phyloP scores from a whole-genome alignment of 2,888 invertebrate species.

The Cistogaster globosa region DNA sequence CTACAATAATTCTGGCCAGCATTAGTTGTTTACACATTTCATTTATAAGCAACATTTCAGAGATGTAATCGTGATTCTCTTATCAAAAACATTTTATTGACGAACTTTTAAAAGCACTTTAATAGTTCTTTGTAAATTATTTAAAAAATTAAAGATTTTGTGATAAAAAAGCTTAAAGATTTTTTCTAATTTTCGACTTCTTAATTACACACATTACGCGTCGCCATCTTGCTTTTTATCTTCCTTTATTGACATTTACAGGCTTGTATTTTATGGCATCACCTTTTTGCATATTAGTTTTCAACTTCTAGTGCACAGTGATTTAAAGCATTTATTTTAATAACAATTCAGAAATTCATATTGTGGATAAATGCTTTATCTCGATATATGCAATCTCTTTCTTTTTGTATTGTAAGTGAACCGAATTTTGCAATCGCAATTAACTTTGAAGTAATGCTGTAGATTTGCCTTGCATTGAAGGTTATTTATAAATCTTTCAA shows the following conservation, averaged over 20 bases:
- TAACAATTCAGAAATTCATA: too few species aligned
- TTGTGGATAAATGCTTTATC: too few species aligned
- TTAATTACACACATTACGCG: constrained; percentile 76
- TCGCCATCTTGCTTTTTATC: constrained; percentile 70
- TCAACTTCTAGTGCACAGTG: too few species aligned
- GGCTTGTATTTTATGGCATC: constrained; percentile 31
- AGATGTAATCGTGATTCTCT: background rate
- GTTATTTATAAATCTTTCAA: too few species aligned
- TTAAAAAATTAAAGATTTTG: constrained; percentile 31
- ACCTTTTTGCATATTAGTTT: too few species aligned
- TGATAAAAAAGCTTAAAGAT: constrained; percentile 31
- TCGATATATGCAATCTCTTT: too few species aligned
- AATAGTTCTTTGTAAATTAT: constrained; percentile 22
- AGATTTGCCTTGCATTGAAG: too few species aligned
- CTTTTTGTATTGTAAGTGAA: too few species aligned
- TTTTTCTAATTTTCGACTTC: constrained; percentile 75
- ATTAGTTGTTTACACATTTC: constrained; percentile 51
- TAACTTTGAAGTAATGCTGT: too few species aligned
- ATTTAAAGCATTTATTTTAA: too few species aligned
- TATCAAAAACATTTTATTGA: constrained; percentile 13
- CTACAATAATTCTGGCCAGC: constrained; percentile 50
- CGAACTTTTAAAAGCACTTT: constrained; percentile 2
- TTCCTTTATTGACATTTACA: constrained; percentile 63
- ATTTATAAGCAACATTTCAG: constrained; percentile 25
- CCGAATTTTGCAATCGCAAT: too few species aligned